Percentiles rank a stretch among this genome's conserved stretches.
Conservation (phyloP, 2,113 vertebrate genomes). For the Epinephelus fuscoguttatus region DNA sequence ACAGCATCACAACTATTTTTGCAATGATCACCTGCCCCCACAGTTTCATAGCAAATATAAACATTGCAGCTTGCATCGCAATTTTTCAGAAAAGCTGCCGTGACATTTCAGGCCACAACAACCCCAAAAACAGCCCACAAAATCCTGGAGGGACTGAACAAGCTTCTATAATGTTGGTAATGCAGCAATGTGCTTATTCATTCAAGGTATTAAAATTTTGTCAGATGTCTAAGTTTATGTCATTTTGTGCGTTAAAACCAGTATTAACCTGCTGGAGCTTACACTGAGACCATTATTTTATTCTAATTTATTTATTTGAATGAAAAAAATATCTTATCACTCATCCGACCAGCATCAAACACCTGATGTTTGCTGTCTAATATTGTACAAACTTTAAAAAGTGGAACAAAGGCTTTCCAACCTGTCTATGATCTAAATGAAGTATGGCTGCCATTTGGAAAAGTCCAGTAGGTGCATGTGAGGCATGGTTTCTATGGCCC, state of each 20-base stretch:
- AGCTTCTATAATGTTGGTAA: too few relatives aligned
- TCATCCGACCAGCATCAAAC: not conserved
- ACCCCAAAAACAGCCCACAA: too few relatives aligned
- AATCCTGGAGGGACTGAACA: too few relatives aligned
- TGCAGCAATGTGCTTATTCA: not conserved
- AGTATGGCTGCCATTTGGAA: constrained; percentile 47
- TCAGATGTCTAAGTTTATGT: not conserved
- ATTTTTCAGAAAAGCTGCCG: too few relatives aligned
- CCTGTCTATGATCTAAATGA: constrained; percentile 19
- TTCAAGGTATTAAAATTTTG: not conserved
- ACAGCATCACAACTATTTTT: too few relatives aligned
- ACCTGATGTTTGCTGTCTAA: not conserved
- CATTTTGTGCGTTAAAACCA: not conserved
- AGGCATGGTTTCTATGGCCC: constrained; percentile 65
- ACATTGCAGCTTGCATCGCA: too few relatives aligned
- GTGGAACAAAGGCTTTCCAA: not conserved
- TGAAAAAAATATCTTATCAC: not conserved
- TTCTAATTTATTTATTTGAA: not conserved
- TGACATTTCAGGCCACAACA: too few relatives aligned
- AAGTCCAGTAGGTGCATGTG: constrained; percentile 64
- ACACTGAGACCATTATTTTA: not conserved
- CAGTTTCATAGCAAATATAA: too few relatives aligned
- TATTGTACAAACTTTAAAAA: not conserved
- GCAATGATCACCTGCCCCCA: too few relatives aligned
- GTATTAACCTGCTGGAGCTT: not conserved